Percentiles rank a stretch among this genome's conserved stretches.
phyloP scores from a whole-genome alignment of 1,140 invertebrate genomes.

The Drosophila micromelanica region DNA sequence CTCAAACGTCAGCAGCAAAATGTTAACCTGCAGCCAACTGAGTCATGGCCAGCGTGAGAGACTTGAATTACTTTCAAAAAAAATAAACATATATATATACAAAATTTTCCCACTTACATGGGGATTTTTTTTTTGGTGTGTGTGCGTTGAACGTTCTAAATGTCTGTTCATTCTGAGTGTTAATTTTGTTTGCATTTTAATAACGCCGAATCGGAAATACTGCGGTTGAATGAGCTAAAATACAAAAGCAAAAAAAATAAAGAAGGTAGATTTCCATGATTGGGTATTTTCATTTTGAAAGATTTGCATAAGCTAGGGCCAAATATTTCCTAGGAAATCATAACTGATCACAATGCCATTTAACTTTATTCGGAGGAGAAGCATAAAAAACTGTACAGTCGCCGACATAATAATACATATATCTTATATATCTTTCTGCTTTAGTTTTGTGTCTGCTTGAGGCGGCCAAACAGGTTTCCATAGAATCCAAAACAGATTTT shows the following conservation, averaged over 20 bases:
- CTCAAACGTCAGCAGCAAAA: slow-evolving; percentile 46
- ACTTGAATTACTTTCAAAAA: slow-evolving; percentile 59
- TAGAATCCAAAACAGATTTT: slow-evolving; percentile 25
- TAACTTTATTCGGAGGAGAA: slow-evolving; percentile 6
- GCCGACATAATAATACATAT: neutral
- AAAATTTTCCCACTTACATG: slow-evolving; percentile 73
- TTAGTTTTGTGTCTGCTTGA: neutral
- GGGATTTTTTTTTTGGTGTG: slow-evolving; percentile 69
- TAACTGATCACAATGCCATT: slow-evolving; percentile 28
- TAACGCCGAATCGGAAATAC: slow-evolving; percentile 60
- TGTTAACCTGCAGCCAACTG: slow-evolving; percentile 51
- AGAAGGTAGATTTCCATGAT: slow-evolving; percentile 1
- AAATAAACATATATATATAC: neutral
- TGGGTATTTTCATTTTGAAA: slow-evolving; percentile 25
- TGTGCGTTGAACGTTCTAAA: slow-evolving; percentile 48
- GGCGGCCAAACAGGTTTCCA: slow-evolving; percentile 52
- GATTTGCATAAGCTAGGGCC: slow-evolving; percentile 61
- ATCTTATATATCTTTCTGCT: slow-evolving; percentile 3
- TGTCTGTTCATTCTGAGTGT: slow-evolving; percentile 19
- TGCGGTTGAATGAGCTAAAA: slow-evolving; percentile 29
- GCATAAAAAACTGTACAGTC: neutral
- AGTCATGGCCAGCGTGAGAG: slow-evolving; percentile 57
- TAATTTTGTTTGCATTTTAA: slow-evolving; percentile 44
- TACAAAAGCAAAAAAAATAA: neutral
- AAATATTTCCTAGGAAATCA: slow-evolving; percentile 64